These are phyloP conservation scores for Meandrusa payeni DNA, from an alignment of 2,888 invertebrate genomes.

Conservation along the genomic window DNA sequence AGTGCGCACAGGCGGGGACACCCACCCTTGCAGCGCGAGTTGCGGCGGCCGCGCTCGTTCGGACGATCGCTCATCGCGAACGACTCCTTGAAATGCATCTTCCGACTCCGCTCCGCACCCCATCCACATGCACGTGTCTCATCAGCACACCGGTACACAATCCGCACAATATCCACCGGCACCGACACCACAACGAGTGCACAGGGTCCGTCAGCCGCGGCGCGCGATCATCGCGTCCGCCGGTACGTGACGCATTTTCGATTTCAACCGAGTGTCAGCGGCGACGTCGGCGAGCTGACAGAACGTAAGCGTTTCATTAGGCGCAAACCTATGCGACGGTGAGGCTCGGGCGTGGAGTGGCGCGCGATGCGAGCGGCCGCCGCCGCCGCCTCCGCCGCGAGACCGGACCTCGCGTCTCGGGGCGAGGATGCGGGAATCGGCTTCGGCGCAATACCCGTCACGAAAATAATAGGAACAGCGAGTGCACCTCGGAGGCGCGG, in stretches of 20 bases:
- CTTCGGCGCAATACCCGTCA: conserved; percentile 81
- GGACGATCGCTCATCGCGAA: conserved; percentile 80
- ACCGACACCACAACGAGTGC: conserved; percentile 44
- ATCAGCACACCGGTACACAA: conserved; percentile 70
- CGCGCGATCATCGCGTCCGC: conserved; percentile 43
- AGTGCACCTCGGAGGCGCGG: conserved; percentile 81
- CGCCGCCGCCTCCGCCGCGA: conserved; percentile 74
- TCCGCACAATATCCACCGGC: conserved; percentile 63
- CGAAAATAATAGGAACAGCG: conserved; percentile 81
- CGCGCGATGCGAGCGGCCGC: conserved; percentile 70
- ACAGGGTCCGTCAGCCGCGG: conserved; percentile 51
- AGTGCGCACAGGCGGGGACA: conserved; percentile 48
- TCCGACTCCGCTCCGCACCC: conserved; percentile 70
- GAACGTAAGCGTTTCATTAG: conserved; percentile 57
- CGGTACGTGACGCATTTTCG: conserved; percentile 67
- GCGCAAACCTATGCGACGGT: conserved; percentile 72
- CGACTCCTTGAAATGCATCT: conserved; percentile 81
- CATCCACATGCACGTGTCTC: conserved; percentile 76
- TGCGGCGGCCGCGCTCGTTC: conserved; percentile 77
- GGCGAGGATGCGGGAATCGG: conserved; percentile 80
- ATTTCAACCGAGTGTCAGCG: conserved; percentile 52
- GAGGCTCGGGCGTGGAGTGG: conserved; percentile 75
- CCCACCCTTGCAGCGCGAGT: conserved; percentile 79
- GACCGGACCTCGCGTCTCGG: conserved; percentile 79
- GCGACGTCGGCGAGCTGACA: conserved; percentile 41